A percentile compares a stretch with the other conserved stretches of the same genome.
Evolutionary conservation across 1,140 invertebrate genomes (phyloP).

Genomic region (Brachionus angularis): DNA sequence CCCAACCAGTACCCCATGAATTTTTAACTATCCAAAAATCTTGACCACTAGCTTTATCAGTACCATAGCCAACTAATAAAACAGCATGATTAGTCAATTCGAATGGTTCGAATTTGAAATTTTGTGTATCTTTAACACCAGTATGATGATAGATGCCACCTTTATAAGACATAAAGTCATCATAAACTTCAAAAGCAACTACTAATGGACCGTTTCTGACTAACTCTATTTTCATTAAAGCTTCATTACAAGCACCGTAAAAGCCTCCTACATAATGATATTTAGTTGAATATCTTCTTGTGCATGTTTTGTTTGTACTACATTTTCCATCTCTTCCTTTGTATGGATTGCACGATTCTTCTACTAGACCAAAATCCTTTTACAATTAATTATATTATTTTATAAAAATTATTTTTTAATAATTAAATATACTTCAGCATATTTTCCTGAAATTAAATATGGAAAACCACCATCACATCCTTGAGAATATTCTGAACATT

Average conservation of each 20-base stretch:
- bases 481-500: constrained; percentile 58
- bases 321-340: constrained; percentile 52
- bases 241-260: constrained; percentile 56
- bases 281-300: constrained; percentile 57
- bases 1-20: constrained; percentile 62
- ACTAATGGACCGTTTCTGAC: constrained; percentile 61
- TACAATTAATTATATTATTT: not conserved
- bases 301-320: constrained; percentile 49
- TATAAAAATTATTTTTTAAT: not conserved
- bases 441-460: constrained; percentile 61
- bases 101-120: constrained; percentile 45
- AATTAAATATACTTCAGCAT: constrained; percentile 50
- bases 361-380: constrained; percentile 60
- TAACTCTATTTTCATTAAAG: constrained; percentile 59
- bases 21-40: constrained; percentile 58
- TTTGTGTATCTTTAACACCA: constrained; percentile 19
- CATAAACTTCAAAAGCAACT: constrained; percentile 60
- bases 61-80: constrained; percentile 56
- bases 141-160: constrained; percentile 46
- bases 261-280: constrained; percentile 60
- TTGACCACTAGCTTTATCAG: constrained; percentile 47
- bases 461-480: constrained; percentile 62
- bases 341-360: constrained; percentile 61
- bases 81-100: constrained; percentile 55
- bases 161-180: constrained; percentile 47